Percentiles rank a stretch among this genome's conserved stretches.
phyloP scores from a whole-genome alignment of 1,140 invertebrate species.

The Calephelis virginiensis region DNA sequence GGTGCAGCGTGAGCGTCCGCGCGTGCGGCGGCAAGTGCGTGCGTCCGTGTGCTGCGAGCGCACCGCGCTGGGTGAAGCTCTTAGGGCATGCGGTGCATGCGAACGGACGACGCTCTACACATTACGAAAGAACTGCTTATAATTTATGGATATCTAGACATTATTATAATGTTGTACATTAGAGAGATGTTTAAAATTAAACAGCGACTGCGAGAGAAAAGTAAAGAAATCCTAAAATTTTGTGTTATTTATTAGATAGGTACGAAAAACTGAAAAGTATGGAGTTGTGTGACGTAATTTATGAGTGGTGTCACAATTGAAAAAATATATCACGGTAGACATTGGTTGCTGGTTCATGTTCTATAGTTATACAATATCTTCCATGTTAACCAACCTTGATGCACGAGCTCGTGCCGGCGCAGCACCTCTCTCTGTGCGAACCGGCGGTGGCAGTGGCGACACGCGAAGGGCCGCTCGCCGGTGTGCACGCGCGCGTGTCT shows the following conservation, averaged over 20 bases:
- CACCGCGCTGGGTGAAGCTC: conserved; percentile 85
- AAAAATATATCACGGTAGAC: too few species aligned
- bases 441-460: conserved; percentile 83
- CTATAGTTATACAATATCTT: too few species aligned
- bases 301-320: too few species aligned
- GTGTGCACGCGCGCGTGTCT: conserved; percentile 89
- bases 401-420: conserved; percentile 90
- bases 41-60: conserved; percentile 82
- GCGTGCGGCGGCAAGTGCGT: conserved; percentile 78
- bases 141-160: background rate
- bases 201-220: background rate
- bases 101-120: conserved; percentile 84
- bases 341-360: too few species aligned
- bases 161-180: too few species aligned
- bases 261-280: too few species aligned
- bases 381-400: conserved; percentile 80
- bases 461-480: conserved; percentile 87
- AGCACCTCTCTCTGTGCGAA: conserved; percentile 91
- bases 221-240: too few species aligned
- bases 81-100: conserved; percentile 87
- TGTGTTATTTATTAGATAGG: too few species aligned
- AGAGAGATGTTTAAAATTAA: too few species aligned
- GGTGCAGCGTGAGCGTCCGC: conserved; percentile 80
- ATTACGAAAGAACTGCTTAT: background rate
- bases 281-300: too few species aligned